Conservation (phyloP, 1,140 invertebrate species). For the Piezodorus guildinii region DNA sequence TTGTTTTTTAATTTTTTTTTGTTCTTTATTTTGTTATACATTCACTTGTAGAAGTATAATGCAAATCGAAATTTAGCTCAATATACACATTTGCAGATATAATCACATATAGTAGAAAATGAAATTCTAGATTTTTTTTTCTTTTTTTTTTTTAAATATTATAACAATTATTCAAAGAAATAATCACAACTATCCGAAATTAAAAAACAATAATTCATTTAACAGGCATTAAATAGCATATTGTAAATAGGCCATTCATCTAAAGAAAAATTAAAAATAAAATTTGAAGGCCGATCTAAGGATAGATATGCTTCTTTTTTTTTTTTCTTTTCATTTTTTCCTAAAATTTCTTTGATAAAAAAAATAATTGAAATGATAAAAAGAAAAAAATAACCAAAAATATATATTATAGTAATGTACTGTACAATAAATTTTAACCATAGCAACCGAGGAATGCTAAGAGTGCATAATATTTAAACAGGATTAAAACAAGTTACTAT, state of each 20-base stretch:
- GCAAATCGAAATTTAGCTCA: constrained; percentile 3
- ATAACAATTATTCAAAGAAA: too few species aligned
- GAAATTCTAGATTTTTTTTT: neutral
- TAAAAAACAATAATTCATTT: constrained; percentile 1
- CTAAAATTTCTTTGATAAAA: neutral
- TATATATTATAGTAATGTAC: neutral
- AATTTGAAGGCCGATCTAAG: neutral
- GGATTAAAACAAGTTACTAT: neutral
- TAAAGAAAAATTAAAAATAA: neutral
- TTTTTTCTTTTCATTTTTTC: too few species aligned
- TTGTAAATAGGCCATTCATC: neutral
- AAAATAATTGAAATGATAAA: neutral
- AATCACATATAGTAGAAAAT: constrained; percentile 3
- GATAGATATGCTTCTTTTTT: neutral
- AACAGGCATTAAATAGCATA: neutral
- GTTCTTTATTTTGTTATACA: constrained; percentile 6
- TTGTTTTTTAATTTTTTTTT: constrained; percentile 2
- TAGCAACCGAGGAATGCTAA: constrained; percentile 7
- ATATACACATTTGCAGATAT: constrained; percentile 4
- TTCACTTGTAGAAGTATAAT: constrained; percentile 1
- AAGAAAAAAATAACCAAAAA: neutral
- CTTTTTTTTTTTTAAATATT: too few species aligned
- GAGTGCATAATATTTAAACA: neutral
- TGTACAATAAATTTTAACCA: neutral
- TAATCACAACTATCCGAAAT: neutral